Evolutionary conservation across 2,113 vertebrate species (phyloP), one percentile per base, ranked within the genome.

Genomic region (Takifugu flavidus): DNA sequence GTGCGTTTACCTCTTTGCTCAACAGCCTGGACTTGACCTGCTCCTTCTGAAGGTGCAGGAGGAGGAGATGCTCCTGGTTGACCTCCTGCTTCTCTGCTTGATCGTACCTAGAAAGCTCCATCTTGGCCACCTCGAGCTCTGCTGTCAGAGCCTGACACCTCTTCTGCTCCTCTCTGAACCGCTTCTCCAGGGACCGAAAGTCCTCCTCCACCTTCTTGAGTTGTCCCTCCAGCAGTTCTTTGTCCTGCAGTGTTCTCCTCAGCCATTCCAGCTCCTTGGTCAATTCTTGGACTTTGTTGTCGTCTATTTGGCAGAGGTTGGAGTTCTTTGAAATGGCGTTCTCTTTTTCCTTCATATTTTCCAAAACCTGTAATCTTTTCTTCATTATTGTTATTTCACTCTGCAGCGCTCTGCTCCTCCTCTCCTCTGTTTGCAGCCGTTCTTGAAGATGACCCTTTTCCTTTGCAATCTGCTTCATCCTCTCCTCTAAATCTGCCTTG

Each of bases 211-310:
- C 93, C 83, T 94, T 96, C 87, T 93, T 82, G 42, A 98, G 90
- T 65, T 95, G 93, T 49, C 91, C 92, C 72, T 98, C 95, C 80
- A 95, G 82, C n/a, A 90, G 86, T 78, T 94, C 95, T 89, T 95
- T 96, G 67, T 97, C 94, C 39, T 91, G 91, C 28, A 99, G 89
- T 75, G 92, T 96, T 64, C 92, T 91, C 66, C 89, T 93, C 65
- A 98, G 89, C 62, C 88, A 88, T 51, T 98, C 96, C 10, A 98
- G 90, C 86, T 98, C 95, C 70, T 94, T 90, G 56, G 92, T 93
- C 74, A 99, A 89, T 70, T 98, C 95, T 89, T 93, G 95, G 57
- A 98, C 92, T 85, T 95, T 96, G 85, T 96, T 99, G 84, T 98
- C 94, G 64, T 96, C 94, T 25, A 94, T 91, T 74, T 95, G 94